Evolutionary conservation across 2,888 invertebrate species (phyloP), one percentile per base, ranked within the genome.

Genomic region (Elmis aenea): DNA sequence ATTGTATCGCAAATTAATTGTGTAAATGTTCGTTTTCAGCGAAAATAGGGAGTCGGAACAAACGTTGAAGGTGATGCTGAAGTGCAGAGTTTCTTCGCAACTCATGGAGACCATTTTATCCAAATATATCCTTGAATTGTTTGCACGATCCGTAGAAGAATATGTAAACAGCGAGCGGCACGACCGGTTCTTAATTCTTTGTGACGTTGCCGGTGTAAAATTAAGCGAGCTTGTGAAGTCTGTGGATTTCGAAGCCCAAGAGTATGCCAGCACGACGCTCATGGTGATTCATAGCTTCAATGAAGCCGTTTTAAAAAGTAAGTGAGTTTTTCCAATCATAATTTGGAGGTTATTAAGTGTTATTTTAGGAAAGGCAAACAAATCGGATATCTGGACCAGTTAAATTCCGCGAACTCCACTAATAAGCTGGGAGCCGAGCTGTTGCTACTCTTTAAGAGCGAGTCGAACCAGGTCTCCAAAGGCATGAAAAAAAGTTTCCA

Each of bases 181-280:
- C 18, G 68, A 73, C 8, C 73, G 73, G 6, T 77, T 83, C 31
- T 62, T 77, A 15, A 65, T 73, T 74, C 65, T 85, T 42, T 75
- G 83, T 50, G 77, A 78, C 43, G 71, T 77, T 40, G 70, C 85
- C 11, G 67, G 77, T 34, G 84, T 83, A 9, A 90, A 89, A 61
- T 69, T 97, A 57, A 81, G 83, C 23, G 83, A 88, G 49, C 88
- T 94, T 59, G 78, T 93, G 15, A 87, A 89, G 62, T 94, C 93
- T 52, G 90, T 88, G 36, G 95, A 99, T 66, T 79, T 99, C 61
- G 99, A 99, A 67, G 97, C 97, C 4, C 99, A 99, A 67, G 99
- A 99, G 68, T 76, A 99, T 44, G 90, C 94, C 2, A 94, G 93
- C 68, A 90, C 91, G 42, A 83, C 88, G 6, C 69, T 84, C 18